Evolutionary conservation across 2,113 vertebrate genomes (phyloP).

Genomic region (Chroicocephalus ridibundus): DNA sequence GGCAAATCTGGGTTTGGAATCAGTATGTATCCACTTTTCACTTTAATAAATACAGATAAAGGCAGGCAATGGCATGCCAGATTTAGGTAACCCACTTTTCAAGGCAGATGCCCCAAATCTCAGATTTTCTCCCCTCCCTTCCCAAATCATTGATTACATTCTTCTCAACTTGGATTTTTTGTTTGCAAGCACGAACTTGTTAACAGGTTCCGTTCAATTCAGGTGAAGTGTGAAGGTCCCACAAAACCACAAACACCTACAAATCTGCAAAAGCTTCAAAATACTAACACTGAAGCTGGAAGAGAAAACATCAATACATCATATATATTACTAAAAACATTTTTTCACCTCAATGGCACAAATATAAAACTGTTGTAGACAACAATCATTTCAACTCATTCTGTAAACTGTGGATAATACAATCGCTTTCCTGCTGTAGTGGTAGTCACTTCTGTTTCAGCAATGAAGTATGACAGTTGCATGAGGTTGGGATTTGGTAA

Average conservation of each 20-base stretch:
- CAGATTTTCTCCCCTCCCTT: background rate
- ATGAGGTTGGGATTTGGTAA: background rate
- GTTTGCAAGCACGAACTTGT: background rate
- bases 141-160: background rate
- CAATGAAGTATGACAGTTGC: background rate
- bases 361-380: background rate
- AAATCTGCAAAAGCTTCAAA: background rate
- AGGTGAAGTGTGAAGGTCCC: background rate
- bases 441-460: background rate
- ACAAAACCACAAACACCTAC: background rate
- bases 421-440: background rate
- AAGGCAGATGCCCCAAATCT: background rate
- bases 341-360: background rate
- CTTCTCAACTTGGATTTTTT: background rate
- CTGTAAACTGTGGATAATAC: background rate
- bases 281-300: background rate
- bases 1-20: background rate
- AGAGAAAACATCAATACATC: background rate
- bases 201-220: background rate
- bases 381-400: background rate
- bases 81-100: background rate
- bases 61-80: background rate
- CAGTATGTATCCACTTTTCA: background rate
- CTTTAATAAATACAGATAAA: background rate
- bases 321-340: background rate